phyloP scores from a whole-genome alignment of 2,888 invertebrate genomes.

The Nezara viridula region DNA sequence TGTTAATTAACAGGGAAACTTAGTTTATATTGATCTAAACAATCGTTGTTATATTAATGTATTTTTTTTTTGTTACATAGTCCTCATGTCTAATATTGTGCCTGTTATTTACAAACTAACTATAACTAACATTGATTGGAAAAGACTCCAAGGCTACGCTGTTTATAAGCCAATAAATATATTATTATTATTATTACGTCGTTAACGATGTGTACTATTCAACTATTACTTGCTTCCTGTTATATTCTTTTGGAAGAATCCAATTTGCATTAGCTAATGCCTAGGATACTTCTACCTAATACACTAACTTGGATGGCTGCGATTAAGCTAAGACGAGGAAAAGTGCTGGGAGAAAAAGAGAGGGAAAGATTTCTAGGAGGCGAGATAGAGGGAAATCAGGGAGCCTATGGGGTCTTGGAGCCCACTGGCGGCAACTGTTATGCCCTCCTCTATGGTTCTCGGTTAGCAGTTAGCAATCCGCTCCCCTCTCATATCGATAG shows the following conservation, averaged over 20 bases:
- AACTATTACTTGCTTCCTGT: too few relatives aligned
- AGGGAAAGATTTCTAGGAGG: neutral
- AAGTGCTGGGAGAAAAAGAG: neutral
- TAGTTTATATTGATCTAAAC: too few relatives aligned
- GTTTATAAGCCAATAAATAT: too few relatives aligned
- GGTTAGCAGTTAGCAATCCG: slow-evolving; percentile 19
- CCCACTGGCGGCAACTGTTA: neutral
- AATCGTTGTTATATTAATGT: too few relatives aligned
- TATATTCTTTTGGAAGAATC: neutral
- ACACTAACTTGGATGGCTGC: neutral
- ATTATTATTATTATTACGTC: too few relatives aligned
- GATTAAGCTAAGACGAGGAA: neutral
- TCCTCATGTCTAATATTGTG: too few relatives aligned
- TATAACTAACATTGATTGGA: too few relatives aligned
- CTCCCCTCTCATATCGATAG: neutral
- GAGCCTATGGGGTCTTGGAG: neutral
- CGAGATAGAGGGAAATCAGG: neutral
- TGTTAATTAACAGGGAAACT: too few relatives aligned
- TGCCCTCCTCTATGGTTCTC: neutral
- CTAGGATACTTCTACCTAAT: neutral
- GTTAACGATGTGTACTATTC: too few relatives aligned
- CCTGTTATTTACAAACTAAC: too few relatives aligned
- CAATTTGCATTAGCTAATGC: neutral
- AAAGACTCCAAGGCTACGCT: too few relatives aligned
- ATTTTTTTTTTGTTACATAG: too few relatives aligned